These are phyloP conservation scores for Scrobipalpa atriplicella DNA, from an alignment of 2,888 invertebrate species.

Conservation along the genomic window DNA sequence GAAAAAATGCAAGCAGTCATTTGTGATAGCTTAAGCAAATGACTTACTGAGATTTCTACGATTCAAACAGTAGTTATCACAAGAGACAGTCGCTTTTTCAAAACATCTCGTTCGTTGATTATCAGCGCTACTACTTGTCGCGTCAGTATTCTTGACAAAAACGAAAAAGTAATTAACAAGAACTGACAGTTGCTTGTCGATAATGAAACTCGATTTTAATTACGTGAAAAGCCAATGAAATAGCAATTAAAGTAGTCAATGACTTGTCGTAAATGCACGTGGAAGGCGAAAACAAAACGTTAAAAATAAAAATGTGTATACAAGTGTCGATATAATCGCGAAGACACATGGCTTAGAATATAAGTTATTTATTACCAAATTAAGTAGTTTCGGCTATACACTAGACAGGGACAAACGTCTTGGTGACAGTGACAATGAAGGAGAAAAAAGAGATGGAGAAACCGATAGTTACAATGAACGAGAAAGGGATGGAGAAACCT, in stretches of 20 bases:
- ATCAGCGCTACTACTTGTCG: not conserved
- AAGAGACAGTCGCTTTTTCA: not conserved
- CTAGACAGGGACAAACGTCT: too few species aligned
- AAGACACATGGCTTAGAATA: too few species aligned
- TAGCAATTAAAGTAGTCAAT: not conserved
- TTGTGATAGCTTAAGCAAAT: not conserved
- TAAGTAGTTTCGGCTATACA: too few species aligned
- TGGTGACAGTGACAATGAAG: not conserved
- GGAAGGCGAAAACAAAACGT: not conserved
- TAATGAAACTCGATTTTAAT: not conserved
- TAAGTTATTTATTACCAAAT: too few species aligned
- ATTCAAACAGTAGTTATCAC: conserved; percentile 15
- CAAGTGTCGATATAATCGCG: not conserved
- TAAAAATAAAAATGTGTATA: not conserved
- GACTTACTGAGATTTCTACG: not conserved
- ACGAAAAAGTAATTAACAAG: not conserved
- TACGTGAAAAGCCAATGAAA: not conserved
- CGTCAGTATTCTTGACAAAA: not conserved
- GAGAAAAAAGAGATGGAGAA: conserved; percentile 33
- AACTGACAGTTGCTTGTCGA: not conserved
- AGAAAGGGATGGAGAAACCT: conserved; percentile 19
- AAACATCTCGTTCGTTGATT: not conserved
- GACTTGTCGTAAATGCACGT: not conserved
- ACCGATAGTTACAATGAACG: too few species aligned
- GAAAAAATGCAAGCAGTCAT: not conserved